Base-by-base conservation (phyloP, 2,797 vertebrate genomes). In the Rhinichthys osculus region DNA sequence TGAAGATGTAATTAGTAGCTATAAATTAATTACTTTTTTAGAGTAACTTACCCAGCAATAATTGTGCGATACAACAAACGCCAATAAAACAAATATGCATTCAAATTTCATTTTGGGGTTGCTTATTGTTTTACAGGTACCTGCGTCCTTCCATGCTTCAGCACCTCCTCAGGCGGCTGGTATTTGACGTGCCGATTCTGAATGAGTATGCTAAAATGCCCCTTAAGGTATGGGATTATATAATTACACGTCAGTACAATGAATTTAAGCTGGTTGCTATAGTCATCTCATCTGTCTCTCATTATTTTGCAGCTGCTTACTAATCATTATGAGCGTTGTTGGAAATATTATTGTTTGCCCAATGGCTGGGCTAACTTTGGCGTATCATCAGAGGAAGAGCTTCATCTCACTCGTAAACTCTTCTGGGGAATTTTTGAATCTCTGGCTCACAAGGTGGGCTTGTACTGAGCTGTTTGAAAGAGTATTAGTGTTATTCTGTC, bases 381-480 rank as follows among this genome's bases (percentile, higher is more conserved):
- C 1, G 91, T 98, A 14, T 95, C 97, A 44, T 99, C 98, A 0
- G 98, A 99, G 89, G 98, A 99, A 90, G 98, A 99, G 91, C 95
- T 99, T 66, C 98, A 99, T 89, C 94, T 99, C 67, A 98, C 97
- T 2, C 95, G 98, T 10, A 99, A 99, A 88, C 96, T 99, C 88
- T 99, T 99, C 92, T 98, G 97, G 98, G 98, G 98, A 83, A 98
- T 98, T 90, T 98, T 99, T 92, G 97, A 99, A 89, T 99, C 97
- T 0, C 91, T 98, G 83, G 96, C 97, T 0, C 97, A 98, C 88
- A 99, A 98, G 96, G 97, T 98, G 89, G 9, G 57, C 7, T 42
- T 30, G 66, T 11, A 7, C 52, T 78, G 21, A 78, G 33, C 33
- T 77, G 33, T 62, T 40, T 78, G 13, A 62, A 3, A 40, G 23